Evolutionary conservation across 2,113 vertebrate genomes (phyloP).

Genomic region (Diadophis punctatus): DNA sequence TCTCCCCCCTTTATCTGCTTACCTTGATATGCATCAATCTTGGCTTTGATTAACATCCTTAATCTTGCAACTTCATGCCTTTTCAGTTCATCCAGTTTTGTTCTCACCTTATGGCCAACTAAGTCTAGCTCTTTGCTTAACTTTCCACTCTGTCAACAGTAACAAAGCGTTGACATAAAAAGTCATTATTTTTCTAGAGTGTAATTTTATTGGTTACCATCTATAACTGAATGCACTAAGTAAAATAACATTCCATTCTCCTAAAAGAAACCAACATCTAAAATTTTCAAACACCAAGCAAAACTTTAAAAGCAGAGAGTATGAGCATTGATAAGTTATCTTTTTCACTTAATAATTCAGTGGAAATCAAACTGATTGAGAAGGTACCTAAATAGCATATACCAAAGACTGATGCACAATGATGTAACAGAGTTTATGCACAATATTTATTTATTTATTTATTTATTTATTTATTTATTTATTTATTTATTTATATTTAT

Average conservation of each 20-base stretch:
- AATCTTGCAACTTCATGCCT: conserved; percentile 92
- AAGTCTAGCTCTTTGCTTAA: conserved; percentile 94
- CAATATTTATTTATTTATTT: too few species aligned
- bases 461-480: too few species aligned
- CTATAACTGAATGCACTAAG: background rate
- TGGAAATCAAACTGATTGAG: background rate
- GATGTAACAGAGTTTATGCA: background rate
- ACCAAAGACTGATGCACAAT: background rate
- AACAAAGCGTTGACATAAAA: conserved; percentile 21
- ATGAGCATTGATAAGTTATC: background rate
- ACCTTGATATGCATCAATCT: conserved; percentile 88
- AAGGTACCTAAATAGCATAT: background rate
- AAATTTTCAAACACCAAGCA: background rate
- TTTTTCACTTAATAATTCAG: background rate
- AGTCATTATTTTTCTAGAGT: conserved; percentile 28
- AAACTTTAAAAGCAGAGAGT: background rate
- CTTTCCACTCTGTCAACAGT: conserved; percentile 82
- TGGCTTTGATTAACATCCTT: conserved; percentile 93
- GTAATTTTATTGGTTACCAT: background rate
- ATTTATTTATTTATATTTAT: too few species aligned
- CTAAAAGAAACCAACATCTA: background rate
- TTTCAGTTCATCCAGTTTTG: conserved; percentile 92
- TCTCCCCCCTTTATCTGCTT: conserved; percentile 60
- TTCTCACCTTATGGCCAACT: conserved; percentile 93
- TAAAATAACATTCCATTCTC: background rate